A percentile compares a stretch with the other conserved stretches of the same genome.
phyloP scores from a whole-genome alignment of 2,888 invertebrate genomes.

The Drosophila kanekoi region DNA sequence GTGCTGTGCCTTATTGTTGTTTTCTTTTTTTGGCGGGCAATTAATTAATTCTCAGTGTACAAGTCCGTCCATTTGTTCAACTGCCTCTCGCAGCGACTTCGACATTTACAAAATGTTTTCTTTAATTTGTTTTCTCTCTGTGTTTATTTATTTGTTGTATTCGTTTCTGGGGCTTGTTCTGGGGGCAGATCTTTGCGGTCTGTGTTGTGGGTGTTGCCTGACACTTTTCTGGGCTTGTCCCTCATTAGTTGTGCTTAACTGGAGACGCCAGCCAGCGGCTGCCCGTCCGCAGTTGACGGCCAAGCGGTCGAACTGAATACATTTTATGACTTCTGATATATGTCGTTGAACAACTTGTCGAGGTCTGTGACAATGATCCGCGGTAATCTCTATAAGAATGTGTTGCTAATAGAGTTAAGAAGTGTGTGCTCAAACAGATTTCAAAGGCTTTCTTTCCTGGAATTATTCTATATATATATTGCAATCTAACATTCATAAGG shows the following conservation, averaged over 20 bases:
- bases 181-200: slow-evolving; percentile 20
- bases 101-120: slow-evolving; percentile 81
- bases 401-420: slow-evolving; percentile 4
- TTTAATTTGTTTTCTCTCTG: slow-evolving; percentile 70
- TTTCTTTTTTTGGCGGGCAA: slow-evolving; percentile 49
- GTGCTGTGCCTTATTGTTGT: slow-evolving; percentile 40
- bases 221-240: slow-evolving; percentile 77
- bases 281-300: slow-evolving; percentile 42
- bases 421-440: neutral
- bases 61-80: slow-evolving; percentile 15
- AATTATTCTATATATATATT: neutral
- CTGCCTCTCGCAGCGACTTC: slow-evolving; percentile 36
- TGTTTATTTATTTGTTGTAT: slow-evolving; percentile 15
- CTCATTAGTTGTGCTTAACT: slow-evolving; percentile 78
- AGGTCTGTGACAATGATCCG: slow-evolving; percentile 20
- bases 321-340: slow-evolving; percentile 17
- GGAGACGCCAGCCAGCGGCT: slow-evolving; percentile 34
- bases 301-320: slow-evolving; percentile 17
- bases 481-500: neutral
- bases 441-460: neutral
- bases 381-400: slow-evolving; percentile 46
- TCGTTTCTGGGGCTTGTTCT: slow-evolving; percentile 13
- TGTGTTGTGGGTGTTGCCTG: slow-evolving; percentile 72
- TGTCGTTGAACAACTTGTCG: slow-evolving; percentile 46
- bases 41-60: slow-evolving; percentile 66